Percentiles rank a stretch among this genome's conserved stretches.
Conservation (phyloP, 2,797 vertebrate species). For the Danionella dracula region DNA sequence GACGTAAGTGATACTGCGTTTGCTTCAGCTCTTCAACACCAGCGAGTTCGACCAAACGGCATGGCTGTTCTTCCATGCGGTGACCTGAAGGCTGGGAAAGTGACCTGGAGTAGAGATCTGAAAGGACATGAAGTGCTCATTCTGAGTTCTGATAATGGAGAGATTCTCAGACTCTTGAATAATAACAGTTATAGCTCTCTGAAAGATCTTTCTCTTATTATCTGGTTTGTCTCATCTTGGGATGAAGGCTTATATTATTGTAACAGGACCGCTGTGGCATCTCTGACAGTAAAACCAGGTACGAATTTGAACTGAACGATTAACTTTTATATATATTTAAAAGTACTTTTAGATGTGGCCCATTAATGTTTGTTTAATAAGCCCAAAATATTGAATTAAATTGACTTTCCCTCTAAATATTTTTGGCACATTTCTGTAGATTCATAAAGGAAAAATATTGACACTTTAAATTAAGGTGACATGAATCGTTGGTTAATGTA, state of each 20-base stretch:
- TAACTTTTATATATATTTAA: no score
- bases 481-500: no score
- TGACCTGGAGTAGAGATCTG: conserved; percentile 17
- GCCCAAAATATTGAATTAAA: no score
- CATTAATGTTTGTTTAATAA: no score
- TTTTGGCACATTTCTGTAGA: no score
- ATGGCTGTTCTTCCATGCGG: conserved; percentile 3
- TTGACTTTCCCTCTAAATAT: no score
- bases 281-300: conserved; percentile 4
- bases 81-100: not conserved
- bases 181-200: not conserved
- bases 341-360: no score
- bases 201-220: not conserved
- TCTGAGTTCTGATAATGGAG: not conserved
- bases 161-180: not conserved
- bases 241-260: conserved; percentile 21
- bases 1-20: no score
- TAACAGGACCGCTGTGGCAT: not conserved
- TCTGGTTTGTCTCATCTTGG: conserved; percentile 5
- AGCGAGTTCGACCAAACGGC: conserved; percentile 10
- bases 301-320: no score
- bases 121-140: not conserved
- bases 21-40: not conserved
- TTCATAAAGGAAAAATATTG: no score
- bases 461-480: no score